These are phyloP conservation scores for Drosophila melanocephala DNA, from an alignment of 2,888 invertebrate species.

Conservation along the genomic window DNA sequence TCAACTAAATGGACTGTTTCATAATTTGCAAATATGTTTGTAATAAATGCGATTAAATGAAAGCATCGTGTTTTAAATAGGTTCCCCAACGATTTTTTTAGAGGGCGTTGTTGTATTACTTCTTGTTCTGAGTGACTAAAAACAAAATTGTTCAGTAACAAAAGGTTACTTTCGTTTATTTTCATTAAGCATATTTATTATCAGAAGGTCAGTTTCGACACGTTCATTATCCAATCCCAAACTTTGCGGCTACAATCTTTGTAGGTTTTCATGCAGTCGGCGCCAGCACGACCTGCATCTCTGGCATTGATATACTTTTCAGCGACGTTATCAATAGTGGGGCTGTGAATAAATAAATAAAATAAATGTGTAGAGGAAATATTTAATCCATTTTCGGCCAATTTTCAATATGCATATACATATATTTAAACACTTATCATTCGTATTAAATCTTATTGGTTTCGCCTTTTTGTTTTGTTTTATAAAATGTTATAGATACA, in stretches of 20 bases:
- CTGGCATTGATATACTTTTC: slow-evolving; percentile 75
- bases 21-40: neutral
- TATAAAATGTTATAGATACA: neutral
- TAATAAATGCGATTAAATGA: neutral
- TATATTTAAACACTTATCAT: neutral
- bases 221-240: slow-evolving; percentile 54
- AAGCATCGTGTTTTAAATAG: neutral
- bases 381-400: neutral
- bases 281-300: slow-evolving; percentile 69
- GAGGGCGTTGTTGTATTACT: no score
- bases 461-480: neutral
- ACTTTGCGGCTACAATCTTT: slow-evolving; percentile 54
- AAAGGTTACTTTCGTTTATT: neutral
- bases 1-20: neutral
- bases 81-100: neutral
- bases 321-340: slow-evolving; percentile 69
- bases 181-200: neutral
- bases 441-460: neutral
- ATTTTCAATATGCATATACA: neutral
- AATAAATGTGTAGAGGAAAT: neutral
- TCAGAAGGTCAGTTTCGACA: slow-evolving; percentile 53
- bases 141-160: neutral
- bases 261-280: slow-evolving; percentile 71
- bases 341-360: slow-evolving; percentile 53
- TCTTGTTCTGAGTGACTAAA: neutral